Conservation (phyloP, 2,797 vertebrate species). For the Sebastes steindachneri region DNA sequence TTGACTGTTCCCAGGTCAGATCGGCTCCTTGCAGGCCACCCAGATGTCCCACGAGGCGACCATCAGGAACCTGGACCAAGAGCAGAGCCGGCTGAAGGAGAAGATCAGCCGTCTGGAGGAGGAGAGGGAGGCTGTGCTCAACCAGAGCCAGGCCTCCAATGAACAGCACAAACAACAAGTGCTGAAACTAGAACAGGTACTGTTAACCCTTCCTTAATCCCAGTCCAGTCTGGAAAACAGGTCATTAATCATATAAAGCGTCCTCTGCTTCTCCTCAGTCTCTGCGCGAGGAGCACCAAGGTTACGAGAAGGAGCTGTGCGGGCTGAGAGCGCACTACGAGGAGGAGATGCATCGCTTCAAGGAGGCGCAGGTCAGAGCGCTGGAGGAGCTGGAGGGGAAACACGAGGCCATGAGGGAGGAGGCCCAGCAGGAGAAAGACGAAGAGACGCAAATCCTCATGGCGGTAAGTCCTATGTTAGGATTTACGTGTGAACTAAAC, state of each 20-base stretch:
- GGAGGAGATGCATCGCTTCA: slow-evolving; percentile 89
- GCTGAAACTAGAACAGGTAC: slow-evolving; percentile 91
- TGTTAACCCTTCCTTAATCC: rapidly evolving
- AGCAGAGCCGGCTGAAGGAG: slow-evolving; percentile 92
- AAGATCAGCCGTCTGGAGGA: slow-evolving; percentile 92
- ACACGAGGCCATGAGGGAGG: slow-evolving; percentile 88
- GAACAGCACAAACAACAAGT: slow-evolving; percentile 94
- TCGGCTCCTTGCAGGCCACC: slow-evolving; percentile 96
- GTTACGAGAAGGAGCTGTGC: slow-evolving; percentile 93
- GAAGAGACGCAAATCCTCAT: slow-evolving; percentile 91
- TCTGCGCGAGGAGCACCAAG: slow-evolving; percentile 93
- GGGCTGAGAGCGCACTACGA: slow-evolving; percentile 89
- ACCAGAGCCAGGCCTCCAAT: slow-evolving; percentile 90
- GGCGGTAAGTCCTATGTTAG: slow-evolving; percentile 76
- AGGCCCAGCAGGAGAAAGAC: slow-evolving; percentile 85
- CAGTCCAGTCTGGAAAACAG: neutral
- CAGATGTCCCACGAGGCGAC: slow-evolving; percentile 97
- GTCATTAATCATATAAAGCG: rapidly evolving
- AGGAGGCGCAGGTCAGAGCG: slow-evolving; percentile 90
- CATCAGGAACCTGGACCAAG: slow-evolving; percentile 94
- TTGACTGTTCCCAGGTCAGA: slow-evolving; percentile 87
- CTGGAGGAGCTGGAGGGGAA: slow-evolving; percentile 93
- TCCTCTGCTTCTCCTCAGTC: slow-evolving; percentile 75
- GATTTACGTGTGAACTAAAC: neutral
- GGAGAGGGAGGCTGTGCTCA: slow-evolving; percentile 90